phyloP scores from a whole-genome alignment of 2,113 vertebrate species.

The Crocuta crocuta region DNA sequence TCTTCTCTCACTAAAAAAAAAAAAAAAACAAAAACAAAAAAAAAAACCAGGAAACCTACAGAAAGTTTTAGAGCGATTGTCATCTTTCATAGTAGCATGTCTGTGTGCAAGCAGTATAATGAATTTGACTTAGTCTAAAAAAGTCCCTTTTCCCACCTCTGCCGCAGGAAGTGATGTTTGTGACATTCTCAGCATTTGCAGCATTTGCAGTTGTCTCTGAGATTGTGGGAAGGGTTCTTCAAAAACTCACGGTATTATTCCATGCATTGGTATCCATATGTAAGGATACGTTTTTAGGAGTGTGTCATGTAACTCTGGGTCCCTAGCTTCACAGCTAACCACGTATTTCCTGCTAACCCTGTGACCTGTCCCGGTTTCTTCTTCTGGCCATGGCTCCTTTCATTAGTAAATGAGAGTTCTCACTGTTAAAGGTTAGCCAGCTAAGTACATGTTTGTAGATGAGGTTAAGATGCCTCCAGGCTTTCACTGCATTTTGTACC shows the following conservation, averaged over 20 bases:
- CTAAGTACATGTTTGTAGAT: background rate
- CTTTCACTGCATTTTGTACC: background rate
- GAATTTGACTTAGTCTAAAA: background rate
- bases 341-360: background rate
- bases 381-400: background rate
- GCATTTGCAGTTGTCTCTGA: background rate
- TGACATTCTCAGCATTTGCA: background rate
- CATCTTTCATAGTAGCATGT: background rate
- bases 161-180: background rate
- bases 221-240: background rate
- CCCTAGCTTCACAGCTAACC: background rate
- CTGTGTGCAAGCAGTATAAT: background rate
- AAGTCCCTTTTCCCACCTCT: background rate
- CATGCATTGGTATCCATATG: background rate
- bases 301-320: background rate
- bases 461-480: background rate
- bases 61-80: background rate
- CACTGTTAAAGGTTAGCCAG: background rate
- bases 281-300: background rate
- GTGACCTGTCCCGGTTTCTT: background rate
- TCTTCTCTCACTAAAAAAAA: background rate
- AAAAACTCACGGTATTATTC: background rate
- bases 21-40: no score
- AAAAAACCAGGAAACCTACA: background rate
- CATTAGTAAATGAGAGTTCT: no score